Percentiles rank a stretch among this genome's conserved stretches.
These are phyloP conservation scores for Lethrus apterus DNA, from an alignment of 1,140 invertebrate genomes.

Conservation along the genomic window DNA sequence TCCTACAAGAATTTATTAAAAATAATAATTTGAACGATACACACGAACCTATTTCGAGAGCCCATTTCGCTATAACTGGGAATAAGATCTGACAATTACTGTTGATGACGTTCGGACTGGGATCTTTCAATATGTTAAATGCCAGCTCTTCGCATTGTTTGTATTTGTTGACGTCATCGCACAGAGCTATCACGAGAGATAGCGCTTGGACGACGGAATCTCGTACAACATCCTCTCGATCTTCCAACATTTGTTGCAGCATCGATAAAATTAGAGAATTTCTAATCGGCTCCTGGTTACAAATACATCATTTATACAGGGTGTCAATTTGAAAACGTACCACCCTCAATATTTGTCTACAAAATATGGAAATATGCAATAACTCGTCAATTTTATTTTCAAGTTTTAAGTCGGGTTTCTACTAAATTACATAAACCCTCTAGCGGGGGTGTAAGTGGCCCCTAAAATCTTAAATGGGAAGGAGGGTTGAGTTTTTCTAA, in stretches of 20 bases:
- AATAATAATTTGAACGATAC: neutral
- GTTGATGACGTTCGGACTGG: conserved; percentile 45
- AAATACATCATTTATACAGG: no score
- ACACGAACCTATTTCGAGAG: conserved; percentile 37
- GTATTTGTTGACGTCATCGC: conserved; percentile 64
- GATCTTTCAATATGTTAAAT: conserved; percentile 48
- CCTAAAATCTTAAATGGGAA: no score
- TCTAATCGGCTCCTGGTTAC: conserved; percentile 48
- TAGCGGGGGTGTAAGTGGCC: no score
- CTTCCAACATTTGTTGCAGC: conserved; percentile 69
- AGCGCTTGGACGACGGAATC: conserved; percentile 57
- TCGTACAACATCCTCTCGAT: conserved; percentile 59
- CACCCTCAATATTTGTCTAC: no score
- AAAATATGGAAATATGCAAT: no score
- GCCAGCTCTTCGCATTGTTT: conserved; percentile 53
- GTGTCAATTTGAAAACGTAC: no score
- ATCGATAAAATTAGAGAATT: conserved; percentile 68
- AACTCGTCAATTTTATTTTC: no score
- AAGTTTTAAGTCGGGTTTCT: no score
- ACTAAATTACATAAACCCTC: no score
- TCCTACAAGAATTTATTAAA: conserved; percentile 3
- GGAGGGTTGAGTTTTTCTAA: no score
- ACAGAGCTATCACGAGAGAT: conserved; percentile 54
- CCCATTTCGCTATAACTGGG: conserved; percentile 57
- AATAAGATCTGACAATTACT: conserved; percentile 44